phyloP scores from a whole-genome alignment of 2,113 vertebrate species.

The Mesembrinibis cayennensis region DNA sequence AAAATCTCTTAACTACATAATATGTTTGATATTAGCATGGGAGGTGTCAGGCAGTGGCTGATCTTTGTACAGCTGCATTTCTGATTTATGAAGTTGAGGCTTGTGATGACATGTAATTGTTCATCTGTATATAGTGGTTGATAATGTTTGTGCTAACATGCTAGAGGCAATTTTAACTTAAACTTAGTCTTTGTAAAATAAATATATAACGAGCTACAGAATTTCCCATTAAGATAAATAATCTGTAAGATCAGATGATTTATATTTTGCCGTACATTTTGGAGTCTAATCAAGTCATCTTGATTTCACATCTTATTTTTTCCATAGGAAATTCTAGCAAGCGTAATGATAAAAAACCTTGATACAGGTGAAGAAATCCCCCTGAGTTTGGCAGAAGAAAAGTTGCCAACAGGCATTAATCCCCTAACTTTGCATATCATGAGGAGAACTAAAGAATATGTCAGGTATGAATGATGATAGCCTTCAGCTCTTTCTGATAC shows the following conservation, averaged over 20 bases:
- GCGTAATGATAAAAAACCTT: conserved; percentile 99
- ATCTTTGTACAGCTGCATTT: not conserved
- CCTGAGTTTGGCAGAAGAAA: conserved; percentile 95
- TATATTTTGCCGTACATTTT: not conserved
- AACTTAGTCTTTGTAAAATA: not conserved
- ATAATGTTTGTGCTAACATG: not conserved
- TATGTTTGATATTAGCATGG: not conserved
- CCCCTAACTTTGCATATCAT: conserved; percentile 97
- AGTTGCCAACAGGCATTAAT: conserved; percentile 97
- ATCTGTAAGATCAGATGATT: not conserved
- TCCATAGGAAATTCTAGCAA: conserved; percentile 95
- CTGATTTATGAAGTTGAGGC: not conserved
- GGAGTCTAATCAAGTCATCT: not conserved
- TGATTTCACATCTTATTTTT: not conserved
- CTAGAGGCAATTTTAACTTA: not conserved
- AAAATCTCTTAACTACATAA: not conserved
- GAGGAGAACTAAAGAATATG: conserved; percentile 98
- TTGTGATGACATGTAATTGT: not conserved
- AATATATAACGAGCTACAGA: not conserved
- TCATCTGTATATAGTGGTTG: not conserved
- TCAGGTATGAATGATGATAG: conserved; percentile 81
- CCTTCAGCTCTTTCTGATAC: not conserved
- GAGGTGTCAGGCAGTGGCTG: not conserved
- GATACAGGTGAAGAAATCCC: conserved; percentile 99
- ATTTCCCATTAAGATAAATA: not conserved